phyloP scores from a whole-genome alignment of 1,140 invertebrate genomes.

The Caenorhabditis elegans region WBcel235 BX284605.5:1285501-1286000 shows the following conservation, averaged over 20 bases:
- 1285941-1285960: constrained; percentile 7
- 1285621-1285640: background rate
- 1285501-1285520: no score
- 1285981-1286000: background rate
- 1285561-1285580: no score
- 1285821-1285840: background rate
- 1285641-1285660: background rate
- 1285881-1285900: background rate
- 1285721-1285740: no score
- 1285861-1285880: background rate
- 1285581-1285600: background rate
- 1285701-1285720: background rate
- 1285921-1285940: background rate
- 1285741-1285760: no score
- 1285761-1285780: no score
- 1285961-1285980: background rate
- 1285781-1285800: no score
- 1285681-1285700: background rate
- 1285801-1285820: no score
- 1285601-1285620: background rate
- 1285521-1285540: no score
- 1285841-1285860: constrained; percentile 5
- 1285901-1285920: background rate
- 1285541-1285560: no score
- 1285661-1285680: background rate